A percentile compares a stretch with the other conserved stretches of the same genome.
Evolutionary conservation across 2,888 invertebrate species (phyloP).

Genomic region (Cepaea hortensis): DNA sequence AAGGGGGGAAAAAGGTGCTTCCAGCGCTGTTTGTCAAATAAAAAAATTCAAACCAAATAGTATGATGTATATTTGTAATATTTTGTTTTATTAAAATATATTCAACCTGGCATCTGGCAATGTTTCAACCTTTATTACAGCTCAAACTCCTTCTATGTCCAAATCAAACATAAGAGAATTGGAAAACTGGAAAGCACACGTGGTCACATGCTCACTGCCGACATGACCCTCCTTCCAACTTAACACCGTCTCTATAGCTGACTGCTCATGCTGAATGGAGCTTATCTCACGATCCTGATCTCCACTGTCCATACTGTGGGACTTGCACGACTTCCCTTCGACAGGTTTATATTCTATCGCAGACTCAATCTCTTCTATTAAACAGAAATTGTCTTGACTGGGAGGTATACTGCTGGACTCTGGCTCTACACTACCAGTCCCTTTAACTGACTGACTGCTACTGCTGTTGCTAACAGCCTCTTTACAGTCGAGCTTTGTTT

Average conservation of each 20-base stretch:
- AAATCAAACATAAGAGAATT: conserved; percentile 74
- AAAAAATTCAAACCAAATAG: too few relatives aligned
- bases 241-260: conserved; percentile 59
- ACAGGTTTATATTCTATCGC: background rate
- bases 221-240: conserved; percentile 59
- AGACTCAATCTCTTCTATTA: conserved; percentile 6
- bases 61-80: too few relatives aligned
- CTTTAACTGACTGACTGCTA: too few relatives aligned
- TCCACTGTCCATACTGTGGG: background rate
- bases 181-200: conserved; percentile 72
- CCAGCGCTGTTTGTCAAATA: too few relatives aligned
- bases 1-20: too few relatives aligned
- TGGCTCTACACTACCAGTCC: background rate
- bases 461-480: background rate
- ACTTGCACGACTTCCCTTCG: background rate
- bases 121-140: too few relatives aligned
- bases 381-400: background rate
- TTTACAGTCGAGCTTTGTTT: conserved; percentile 1
- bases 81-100: too few relatives aligned
- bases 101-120: too few relatives aligned
- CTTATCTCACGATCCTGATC: background rate
- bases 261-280: background rate
- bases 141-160: conserved; percentile 65
- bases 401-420: background rate
- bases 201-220: conserved; percentile 62